Percentiles rank a stretch among this genome's conserved stretches.
Conservation (phyloP, 1,140 invertebrate genomes). For the Macrobrachium rosenbergii region DNA sequence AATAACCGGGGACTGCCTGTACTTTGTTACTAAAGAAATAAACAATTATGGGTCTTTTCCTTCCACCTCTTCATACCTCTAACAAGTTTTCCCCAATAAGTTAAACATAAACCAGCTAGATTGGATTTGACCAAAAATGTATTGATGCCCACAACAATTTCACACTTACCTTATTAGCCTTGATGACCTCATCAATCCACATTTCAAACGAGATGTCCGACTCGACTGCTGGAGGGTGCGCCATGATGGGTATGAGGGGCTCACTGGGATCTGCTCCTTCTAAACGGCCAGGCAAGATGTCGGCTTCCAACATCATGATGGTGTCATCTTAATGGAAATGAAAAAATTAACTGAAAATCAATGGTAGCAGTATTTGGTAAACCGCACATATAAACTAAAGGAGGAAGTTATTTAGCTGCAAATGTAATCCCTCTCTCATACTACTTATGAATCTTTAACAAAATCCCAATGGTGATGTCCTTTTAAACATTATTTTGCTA, state of each 20-base stretch:
- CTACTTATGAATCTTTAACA: too few relatives aligned
- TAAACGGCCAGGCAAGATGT: constrained; percentile 81
- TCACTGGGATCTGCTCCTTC: constrained; percentile 70
- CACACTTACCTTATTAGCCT: constrained; percentile 68
- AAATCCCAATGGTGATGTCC: too few relatives aligned
- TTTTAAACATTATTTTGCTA: too few relatives aligned
- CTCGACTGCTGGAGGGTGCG: constrained; percentile 80
- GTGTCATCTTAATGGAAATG: constrained; percentile 71
- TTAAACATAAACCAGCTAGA: too few relatives aligned
- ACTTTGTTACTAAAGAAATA: background rate
- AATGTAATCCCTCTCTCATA: too few relatives aligned
- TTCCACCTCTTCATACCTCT: background rate
- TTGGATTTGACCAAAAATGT: too few relatives aligned
- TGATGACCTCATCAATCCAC: constrained; percentile 78
- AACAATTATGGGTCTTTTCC: background rate
- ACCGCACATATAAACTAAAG: background rate
- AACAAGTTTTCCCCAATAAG: background rate
- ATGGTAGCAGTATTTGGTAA: background rate
- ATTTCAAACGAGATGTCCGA: constrained; percentile 84
- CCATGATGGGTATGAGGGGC: constrained; percentile 82
- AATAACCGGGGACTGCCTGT: too few relatives aligned
- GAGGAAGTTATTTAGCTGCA: too few relatives aligned
- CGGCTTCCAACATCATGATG: constrained; percentile 89
- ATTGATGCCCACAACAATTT: too few relatives aligned
- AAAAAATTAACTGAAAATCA: background rate